phyloP scores from a whole-genome alignment of 2,113 vertebrate species.

The pig (Sus scrofa) region DNA sequence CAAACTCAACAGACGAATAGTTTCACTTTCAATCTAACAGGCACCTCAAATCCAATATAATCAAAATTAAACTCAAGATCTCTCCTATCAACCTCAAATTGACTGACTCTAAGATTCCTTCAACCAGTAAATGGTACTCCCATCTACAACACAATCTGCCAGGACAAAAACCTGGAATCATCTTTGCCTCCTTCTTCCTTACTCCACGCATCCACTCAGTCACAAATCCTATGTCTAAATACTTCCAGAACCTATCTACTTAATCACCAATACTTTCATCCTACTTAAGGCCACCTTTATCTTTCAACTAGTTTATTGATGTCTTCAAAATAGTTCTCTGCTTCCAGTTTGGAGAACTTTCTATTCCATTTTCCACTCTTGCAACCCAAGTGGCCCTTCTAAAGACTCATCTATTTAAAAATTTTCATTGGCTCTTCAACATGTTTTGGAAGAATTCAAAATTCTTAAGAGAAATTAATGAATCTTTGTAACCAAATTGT shows the following conservation, averaged over 20 bases:
- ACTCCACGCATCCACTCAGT: background rate
- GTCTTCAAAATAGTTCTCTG: background rate
- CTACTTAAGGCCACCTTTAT: background rate
- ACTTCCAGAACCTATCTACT: background rate
- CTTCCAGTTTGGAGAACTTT: background rate
- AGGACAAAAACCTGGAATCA: background rate
- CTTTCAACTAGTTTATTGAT: background rate
- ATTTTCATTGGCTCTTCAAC: background rate
- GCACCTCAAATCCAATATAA: constrained; percentile 11
- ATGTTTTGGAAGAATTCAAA: background rate
- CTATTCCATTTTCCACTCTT: background rate
- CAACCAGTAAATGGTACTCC: background rate
- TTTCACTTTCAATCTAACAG: background rate
- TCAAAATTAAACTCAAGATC: background rate
- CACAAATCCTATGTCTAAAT: background rate
- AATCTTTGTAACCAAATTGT: background rate
- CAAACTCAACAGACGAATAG: background rate
- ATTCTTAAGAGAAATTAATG: background rate
- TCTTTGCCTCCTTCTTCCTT: background rate
- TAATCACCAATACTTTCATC: background rate
- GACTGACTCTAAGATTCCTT: background rate
- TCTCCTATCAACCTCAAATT: background rate
- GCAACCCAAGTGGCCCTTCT: background rate
- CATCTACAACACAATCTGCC: background rate
- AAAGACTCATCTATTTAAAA: background rate